phyloP scores from a whole-genome alignment of 2,113 vertebrate species.

The Balaeniceps rex region DNA sequence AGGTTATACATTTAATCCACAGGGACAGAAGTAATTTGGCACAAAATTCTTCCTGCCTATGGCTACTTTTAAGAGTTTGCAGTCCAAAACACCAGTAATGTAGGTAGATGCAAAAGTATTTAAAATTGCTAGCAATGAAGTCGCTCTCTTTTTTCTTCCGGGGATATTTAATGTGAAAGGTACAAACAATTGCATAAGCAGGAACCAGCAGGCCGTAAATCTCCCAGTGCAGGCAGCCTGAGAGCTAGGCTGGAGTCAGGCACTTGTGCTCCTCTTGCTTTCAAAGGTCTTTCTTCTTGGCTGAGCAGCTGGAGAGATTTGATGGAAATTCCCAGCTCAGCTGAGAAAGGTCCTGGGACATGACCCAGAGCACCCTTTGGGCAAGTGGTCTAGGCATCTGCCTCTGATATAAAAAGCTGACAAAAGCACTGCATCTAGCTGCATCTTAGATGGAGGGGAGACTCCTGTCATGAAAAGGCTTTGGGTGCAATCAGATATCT shows the following conservation, averaged over 20 bases:
- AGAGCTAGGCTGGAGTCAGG: background rate
- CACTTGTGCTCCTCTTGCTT: background rate
- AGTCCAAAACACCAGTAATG: background rate
- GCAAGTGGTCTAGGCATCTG: background rate
- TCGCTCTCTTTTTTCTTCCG: background rate
- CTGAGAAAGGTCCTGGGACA: background rate
- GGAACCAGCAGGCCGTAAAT: background rate
- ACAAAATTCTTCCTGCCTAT: slow-evolving; percentile 9
- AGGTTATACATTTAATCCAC: background rate
- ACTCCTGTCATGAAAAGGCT: background rate
- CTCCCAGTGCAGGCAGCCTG: fast-evolving
- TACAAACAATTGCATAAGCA: background rate
- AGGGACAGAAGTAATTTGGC: slow-evolving; percentile 18
- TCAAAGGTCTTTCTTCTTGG: background rate
- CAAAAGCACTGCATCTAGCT: background rate
- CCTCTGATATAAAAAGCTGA: background rate
- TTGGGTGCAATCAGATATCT: background rate
- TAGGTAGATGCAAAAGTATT: background rate
- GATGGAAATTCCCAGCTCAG: background rate
- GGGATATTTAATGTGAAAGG: background rate
- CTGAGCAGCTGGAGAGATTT: background rate
- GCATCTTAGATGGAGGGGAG: background rate
- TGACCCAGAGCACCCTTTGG: background rate
- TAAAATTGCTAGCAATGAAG: background rate
- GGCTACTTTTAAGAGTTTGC: background rate